A percentile compares a stretch with the other conserved stretches of the same genome.
Evolutionary conservation across 2,888 invertebrate species (phyloP).

Genomic region (Scaptomyza caliginosa): DNA sequence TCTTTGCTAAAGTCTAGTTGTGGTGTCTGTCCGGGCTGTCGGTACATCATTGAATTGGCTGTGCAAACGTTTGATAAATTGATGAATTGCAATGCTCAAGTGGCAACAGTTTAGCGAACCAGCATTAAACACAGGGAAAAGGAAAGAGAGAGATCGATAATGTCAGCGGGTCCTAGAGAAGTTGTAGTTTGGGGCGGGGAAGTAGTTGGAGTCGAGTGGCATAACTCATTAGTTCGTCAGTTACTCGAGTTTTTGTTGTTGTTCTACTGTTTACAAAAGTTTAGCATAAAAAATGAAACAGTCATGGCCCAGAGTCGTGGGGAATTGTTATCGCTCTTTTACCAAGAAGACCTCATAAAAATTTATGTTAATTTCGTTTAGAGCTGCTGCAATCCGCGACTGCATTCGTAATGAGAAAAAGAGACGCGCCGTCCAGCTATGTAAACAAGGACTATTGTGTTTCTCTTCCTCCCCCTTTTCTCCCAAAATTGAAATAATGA

Average conservation of each 20-base stretch:
- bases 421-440: slow-evolving; percentile 36
- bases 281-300: slow-evolving; percentile 71
- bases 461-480: background rate
- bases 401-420: slow-evolving; percentile 73
- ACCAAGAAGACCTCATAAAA: slow-evolving; percentile 67
- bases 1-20: slow-evolving; percentile 13
- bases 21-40: slow-evolving; percentile 19
- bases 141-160: slow-evolving; percentile 56
- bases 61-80: slow-evolving; percentile 77
- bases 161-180: slow-evolving; percentile 2
- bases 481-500: slow-evolving; percentile 73
- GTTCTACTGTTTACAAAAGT: slow-evolving; percentile 65
- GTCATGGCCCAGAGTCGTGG: slow-evolving; percentile 56
- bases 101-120: slow-evolving; percentile 76
- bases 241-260: slow-evolving; percentile 24
- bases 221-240: slow-evolving; percentile 69
- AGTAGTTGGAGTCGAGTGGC: slow-evolving; percentile 30
- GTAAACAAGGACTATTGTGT: slow-evolving; percentile 56
- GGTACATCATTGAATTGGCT: slow-evolving; percentile 68
- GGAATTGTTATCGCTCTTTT: slow-evolving; percentile 35
- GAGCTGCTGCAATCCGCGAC: slow-evolving; percentile 70
- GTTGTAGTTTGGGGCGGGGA: slow-evolving; percentile 3
- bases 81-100: slow-evolving; percentile 75
- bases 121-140: slow-evolving; percentile 20
- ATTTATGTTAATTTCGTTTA: slow-evolving; percentile 80